Base-by-base conservation (phyloP, 2,113 vertebrate species). In the Hassar affinis region DNA sequence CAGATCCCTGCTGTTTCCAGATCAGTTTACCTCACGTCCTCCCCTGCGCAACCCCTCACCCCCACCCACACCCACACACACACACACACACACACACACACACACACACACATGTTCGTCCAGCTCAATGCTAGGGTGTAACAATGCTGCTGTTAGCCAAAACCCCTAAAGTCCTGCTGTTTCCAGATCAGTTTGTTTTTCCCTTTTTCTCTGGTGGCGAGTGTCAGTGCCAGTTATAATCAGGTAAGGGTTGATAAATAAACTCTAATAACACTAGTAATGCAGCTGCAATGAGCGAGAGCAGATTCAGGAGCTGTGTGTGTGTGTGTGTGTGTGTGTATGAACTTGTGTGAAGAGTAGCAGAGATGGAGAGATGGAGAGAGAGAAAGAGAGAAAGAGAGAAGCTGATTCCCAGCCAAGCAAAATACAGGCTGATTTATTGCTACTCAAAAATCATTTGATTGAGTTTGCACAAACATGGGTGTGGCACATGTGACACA, bases 381-480 rank as follows among this genome's bases (percentile, higher is more conserved):
- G 74, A 35, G 14, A 59, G 18, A 27, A 35, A 57, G 68, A 42
- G 69, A 59, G 56, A 82, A 72, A 84, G 85, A 66, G 64, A 35
- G 2, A 79, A 68, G 15, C 61, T 83, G 80, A 80, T 64, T 82
- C 89, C 89, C 57, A 90, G 96, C 96, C 96, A 98, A 98, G 94
- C 92, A 96, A 97, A 97, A 98, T 95, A 98, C 94, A 95, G 94
- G 92, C 91, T 90, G 88, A 94, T 95, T 96, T 96, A 97, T 96
- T 97, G 95, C 96, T 95, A 96, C 96, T 97, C 95, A 96, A 93
- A 97, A 96, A 96, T 96, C 94, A 96, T 97, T 97, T 97, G 96
- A 97, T 96, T 96, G 95, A 94, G 94, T 95, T 95, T 93, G 94
- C 94, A 94, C 93, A 96, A 94, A 95, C 75, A 95, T 94, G 92